Percentiles rank a stretch among this genome's conserved stretches.
phyloP scores from a whole-genome alignment of 2,888 invertebrate species.

The Epirrita christyi region DNA sequence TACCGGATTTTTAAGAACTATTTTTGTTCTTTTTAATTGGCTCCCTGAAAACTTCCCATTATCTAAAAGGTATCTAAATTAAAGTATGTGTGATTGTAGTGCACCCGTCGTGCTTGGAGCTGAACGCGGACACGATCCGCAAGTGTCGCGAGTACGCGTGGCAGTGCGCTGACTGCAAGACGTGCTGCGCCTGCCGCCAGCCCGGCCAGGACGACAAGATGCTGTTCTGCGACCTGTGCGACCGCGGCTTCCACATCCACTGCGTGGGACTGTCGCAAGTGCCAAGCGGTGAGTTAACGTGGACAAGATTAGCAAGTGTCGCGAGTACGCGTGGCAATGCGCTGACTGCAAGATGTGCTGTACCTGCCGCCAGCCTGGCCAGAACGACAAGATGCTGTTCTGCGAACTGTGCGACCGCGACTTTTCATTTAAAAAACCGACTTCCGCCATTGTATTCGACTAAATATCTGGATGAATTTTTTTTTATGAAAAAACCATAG shows the following conservation, averaged over 20 bases:
- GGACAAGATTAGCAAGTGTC: constrained; percentile 88
- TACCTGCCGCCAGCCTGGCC: constrained; percentile 91
- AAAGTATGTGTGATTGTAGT: constrained; percentile 67
- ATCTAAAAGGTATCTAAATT: too few species aligned
- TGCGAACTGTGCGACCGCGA: constrained; percentile 98
- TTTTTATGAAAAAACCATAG: too few species aligned
- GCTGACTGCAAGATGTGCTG: constrained; percentile 88
- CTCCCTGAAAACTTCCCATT: too few species aligned
- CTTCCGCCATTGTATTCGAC: too few species aligned
- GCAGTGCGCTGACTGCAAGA: constrained; percentile 97
- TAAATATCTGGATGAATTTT: too few species aligned
- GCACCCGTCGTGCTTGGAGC: constrained; percentile 95
- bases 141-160: constrained; percentile 94
- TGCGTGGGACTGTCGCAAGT: constrained; percentile 90
- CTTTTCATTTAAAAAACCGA: too few species aligned
- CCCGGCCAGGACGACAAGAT: constrained; percentile 95
- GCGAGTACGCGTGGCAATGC: too few species aligned
- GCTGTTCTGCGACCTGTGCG: constrained; percentile 97
- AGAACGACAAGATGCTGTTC: constrained; percentile 96
- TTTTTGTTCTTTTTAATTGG: too few species aligned
- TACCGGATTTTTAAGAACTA: too few species aligned
- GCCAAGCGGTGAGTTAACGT: constrained; percentile 88
- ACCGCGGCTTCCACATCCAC: constrained; percentile 96
- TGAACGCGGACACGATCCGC: constrained; percentile 92
- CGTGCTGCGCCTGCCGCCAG: constrained; percentile 93